These are phyloP conservation scores for Teleogryllus oceanicus DNA, from an alignment of 2,888 invertebrate species.

Conservation along the genomic window DNA sequence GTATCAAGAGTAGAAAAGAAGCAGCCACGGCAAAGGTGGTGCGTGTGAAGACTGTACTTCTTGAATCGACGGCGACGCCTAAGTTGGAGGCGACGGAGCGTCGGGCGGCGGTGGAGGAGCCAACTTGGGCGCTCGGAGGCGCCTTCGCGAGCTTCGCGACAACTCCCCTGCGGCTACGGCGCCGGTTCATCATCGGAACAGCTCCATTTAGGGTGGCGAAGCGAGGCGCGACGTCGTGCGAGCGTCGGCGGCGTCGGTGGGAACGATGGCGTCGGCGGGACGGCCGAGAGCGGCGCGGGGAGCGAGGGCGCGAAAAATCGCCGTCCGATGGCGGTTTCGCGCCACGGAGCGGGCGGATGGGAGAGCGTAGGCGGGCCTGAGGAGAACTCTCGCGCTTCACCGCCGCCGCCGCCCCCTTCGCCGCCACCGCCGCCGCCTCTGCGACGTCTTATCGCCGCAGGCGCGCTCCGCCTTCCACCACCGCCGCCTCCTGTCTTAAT, in stretches of 20 bases:
- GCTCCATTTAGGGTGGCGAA: background rate
- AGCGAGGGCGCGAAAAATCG: background rate
- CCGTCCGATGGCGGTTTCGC: background rate
- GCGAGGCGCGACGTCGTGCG: background rate
- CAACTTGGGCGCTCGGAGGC: too few relatives aligned
- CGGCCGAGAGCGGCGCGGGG: background rate
- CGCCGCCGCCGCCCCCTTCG: background rate
- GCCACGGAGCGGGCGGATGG: background rate
- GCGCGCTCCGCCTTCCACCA: background rate
- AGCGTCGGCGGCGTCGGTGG: background rate
- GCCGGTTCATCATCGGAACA: background rate
- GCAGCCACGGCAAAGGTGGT: too few relatives aligned
- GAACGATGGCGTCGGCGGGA: background rate
- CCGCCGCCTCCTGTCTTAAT: background rate
- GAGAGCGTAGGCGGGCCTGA: background rate
- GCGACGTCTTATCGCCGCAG: constrained; percentile 2
- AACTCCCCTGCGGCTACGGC: background rate
- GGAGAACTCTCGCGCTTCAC: background rate
- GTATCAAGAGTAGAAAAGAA: too few relatives aligned
- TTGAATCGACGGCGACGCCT: too few relatives aligned
- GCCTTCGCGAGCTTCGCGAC: too few relatives aligned
- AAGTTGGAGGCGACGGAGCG: too few relatives aligned
- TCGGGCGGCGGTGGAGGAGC: too few relatives aligned
- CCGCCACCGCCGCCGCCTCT: background rate
- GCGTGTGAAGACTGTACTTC: too few relatives aligned